Evolutionary conservation across 2,113 vertebrate genomes (phyloP).

Genomic region (Muntiacus muntjak): DNA sequence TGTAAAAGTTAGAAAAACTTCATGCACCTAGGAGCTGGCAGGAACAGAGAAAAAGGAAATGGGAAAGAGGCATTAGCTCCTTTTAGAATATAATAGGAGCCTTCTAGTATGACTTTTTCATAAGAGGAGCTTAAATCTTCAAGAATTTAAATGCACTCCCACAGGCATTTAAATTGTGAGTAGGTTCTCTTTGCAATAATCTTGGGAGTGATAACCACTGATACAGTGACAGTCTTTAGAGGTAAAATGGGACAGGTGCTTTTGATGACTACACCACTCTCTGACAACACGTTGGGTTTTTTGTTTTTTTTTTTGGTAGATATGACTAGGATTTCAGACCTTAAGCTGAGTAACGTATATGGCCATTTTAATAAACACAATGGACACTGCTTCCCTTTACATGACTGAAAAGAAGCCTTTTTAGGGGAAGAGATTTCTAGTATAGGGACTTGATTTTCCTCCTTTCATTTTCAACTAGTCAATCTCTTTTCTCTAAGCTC

Average conservation of each 20-base stretch:
- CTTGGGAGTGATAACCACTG: neutral
- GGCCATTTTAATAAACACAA: neutral
- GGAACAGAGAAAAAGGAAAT: neutral
- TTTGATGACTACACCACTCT: neutral
- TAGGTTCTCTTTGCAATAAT: neutral
- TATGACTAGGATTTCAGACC: slow-evolving; percentile 4
- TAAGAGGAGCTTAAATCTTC: neutral
- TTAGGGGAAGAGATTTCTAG: neutral
- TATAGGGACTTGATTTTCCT: neutral
- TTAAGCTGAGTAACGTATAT: neutral
- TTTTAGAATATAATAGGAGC: neutral
- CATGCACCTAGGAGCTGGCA: neutral
- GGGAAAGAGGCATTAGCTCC: neutral
- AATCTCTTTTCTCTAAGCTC: neutral
- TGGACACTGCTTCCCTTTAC: neutral
- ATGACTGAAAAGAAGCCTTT: neutral
- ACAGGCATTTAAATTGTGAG: neutral
- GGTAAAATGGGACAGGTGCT: neutral
- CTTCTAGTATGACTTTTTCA: neutral
- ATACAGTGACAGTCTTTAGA: neutral
- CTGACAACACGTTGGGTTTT: neutral
- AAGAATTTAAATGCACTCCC: neutral
- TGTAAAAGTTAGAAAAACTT: neutral
- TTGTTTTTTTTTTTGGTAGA: neutral
- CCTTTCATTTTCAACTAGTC: neutral